Base-by-base conservation (phyloP, 1,140 invertebrate genomes). In the Apis cerana region DNA sequence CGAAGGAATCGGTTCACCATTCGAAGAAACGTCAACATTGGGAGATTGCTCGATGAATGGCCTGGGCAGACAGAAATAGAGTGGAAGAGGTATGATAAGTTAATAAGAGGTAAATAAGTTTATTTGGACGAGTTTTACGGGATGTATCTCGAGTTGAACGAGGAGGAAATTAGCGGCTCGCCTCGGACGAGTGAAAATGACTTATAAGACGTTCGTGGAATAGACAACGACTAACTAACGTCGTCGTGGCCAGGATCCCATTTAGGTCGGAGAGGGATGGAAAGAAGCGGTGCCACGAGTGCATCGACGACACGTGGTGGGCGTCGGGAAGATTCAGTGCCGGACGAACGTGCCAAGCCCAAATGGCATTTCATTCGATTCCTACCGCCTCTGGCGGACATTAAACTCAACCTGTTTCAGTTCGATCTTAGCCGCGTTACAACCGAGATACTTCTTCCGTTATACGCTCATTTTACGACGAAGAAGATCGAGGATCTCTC, bases 321-420 rank as follows among this genome's bases (percentile, higher is more conserved):
- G 89, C 89, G 89, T 90, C 64, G 76, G 62, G 87, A 89, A 90
- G 89, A 90, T 90, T 90, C 89, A 90, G 88, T 90, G 71, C 83
- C 70, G 70, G 85, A 80, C 80, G 83, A 83, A 65, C 54, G 76
- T 56, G 83, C 88, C 88, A 87, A 89, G 85, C 85, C 88, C 85
- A 89, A 89, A 89, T 75, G 75, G 75, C 88, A 89, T 89, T 89
- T 87, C 88, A 87, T 89, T 89, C 85, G 88, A 89, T 88, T 86
- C 78, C 83, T 86, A 76, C 75, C 75, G 87, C 78, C 81, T 72
- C 61, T 75, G 84, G 88, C 84, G 80, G 19, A 62, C 87, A 82
- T 86, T 89, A 89, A 89, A 86, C 84, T 88, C 87, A 89, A 89
- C 87, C 87, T 89, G 87, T 89, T 88, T 83, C 75, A 84, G 82